phyloP scores from a whole-genome alignment of 1,140 invertebrate species.

The Bombyx mandarina region DNA sequence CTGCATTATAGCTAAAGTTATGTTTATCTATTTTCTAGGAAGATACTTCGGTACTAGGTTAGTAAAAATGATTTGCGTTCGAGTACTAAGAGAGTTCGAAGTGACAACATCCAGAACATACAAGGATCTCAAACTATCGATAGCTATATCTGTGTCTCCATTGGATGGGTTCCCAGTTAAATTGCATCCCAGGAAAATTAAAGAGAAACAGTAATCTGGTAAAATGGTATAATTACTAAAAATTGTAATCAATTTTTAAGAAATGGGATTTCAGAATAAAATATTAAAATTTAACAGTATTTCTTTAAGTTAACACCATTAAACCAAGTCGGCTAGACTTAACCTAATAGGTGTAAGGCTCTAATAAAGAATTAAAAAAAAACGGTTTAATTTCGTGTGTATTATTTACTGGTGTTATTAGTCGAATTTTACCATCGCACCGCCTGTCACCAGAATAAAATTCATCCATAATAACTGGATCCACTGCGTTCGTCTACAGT shows the following conservation, averaged over 20 bases:
- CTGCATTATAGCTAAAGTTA: background rate
- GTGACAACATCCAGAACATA: conserved; percentile 26
- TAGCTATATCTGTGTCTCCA: conserved; percentile 31
- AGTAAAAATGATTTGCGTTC: conserved; percentile 36
- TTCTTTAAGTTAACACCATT: no score
- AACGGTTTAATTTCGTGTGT: background rate
- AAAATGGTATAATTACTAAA: background rate
- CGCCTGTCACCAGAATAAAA: background rate
- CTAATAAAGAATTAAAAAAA: no score
- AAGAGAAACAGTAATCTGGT: background rate
- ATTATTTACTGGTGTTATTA: background rate
- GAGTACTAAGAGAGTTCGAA: conserved; percentile 31
- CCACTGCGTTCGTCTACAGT: no score
- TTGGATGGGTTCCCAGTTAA: conserved; percentile 28
- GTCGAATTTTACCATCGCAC: background rate
- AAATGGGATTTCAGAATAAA: no score
- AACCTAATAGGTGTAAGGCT: no score
- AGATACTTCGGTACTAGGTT: conserved; percentile 38
- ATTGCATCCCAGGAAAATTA: conserved; percentile 19
- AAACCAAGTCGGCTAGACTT: no score
- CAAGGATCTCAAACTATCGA: conserved; percentile 28
- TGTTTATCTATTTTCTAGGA: conserved; percentile 29
- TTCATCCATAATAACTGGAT: background rate
- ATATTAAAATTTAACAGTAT: no score
- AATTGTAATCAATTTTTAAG: no score